Evolutionary conservation across 1,140 invertebrate genomes (phyloP).

Genomic region (Saxidomus purpurata): DNA sequence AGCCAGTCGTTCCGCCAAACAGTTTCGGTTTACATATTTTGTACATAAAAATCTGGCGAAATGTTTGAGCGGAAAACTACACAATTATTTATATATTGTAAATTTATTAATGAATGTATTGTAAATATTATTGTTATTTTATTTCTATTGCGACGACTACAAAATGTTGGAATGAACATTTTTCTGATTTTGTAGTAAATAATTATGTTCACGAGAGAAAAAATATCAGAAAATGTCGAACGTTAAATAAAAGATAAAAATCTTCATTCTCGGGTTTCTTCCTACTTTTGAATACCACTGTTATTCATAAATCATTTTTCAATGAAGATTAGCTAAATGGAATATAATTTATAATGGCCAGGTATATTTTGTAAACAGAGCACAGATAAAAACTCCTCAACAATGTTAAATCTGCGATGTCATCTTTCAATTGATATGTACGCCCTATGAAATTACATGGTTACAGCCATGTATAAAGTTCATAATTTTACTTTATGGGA

Average conservation of each 20-base stretch:
- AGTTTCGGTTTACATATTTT: constrained; percentile 4
- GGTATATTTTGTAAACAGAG: constrained; percentile 23
- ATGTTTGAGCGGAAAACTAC: constrained; percentile 27
- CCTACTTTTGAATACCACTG: constrained; percentile 14
- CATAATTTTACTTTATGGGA: background rate
- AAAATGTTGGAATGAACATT: constrained; percentile 21
- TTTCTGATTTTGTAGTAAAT: background rate
- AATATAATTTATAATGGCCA: constrained; percentile 26
- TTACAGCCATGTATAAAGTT: background rate
- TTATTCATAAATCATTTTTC: constrained; percentile 34
- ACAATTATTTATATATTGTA: constrained; percentile 51
- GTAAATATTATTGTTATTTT: constrained; percentile 47
- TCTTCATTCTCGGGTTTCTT: constrained; percentile 2
- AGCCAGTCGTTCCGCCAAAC: constrained; percentile 40
- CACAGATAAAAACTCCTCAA: constrained; percentile 2
- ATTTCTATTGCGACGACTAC: constrained; percentile 39
- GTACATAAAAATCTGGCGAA: background rate
- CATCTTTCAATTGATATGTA: constrained; percentile 11
- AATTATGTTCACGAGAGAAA: constrained; percentile 8
- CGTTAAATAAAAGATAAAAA: constrained; percentile 53
- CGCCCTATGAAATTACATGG: constrained; percentile 2
- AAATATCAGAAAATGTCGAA: constrained; percentile 49
- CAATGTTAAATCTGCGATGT: constrained; percentile 25
- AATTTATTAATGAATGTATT: constrained; percentile 34
- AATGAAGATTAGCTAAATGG: constrained; percentile 14